Conservation (phyloP, 2,113 vertebrate species). For the Eleginops maclovinus region DNA sequence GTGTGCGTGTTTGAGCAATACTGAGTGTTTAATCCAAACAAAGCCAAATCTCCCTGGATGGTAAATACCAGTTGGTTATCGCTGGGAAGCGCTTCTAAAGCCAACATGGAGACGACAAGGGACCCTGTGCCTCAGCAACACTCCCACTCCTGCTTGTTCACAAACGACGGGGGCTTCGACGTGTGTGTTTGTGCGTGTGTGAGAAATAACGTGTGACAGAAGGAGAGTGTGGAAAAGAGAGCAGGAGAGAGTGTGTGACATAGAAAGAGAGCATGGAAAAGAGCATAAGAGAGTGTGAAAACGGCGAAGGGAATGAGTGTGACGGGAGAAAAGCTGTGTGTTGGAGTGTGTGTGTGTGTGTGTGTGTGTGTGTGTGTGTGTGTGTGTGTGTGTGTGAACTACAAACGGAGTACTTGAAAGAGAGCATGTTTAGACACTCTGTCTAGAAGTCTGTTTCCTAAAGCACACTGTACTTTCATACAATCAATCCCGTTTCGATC, state of each 20-base stretch:
- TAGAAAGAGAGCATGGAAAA: constrained; percentile 72
- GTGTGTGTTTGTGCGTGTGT: constrained; percentile 23
- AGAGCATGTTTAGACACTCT: constrained; percentile 40
- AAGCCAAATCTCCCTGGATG: constrained; percentile 64
- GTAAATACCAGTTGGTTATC: constrained; percentile 72
- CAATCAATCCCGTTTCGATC: neutral
- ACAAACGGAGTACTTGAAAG: constrained; percentile 26
- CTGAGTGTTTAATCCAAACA: constrained; percentile 72
- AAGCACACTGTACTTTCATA: constrained; percentile 11
- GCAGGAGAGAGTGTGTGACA: constrained; percentile 56
- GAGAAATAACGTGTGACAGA: constrained; percentile 67
- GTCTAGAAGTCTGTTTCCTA: constrained; percentile 48
- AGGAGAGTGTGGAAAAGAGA: constrained; percentile 63
- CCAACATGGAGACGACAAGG: constrained; percentile 57
- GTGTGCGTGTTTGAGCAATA: constrained; percentile 51
- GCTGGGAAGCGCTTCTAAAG: constrained; percentile 58
- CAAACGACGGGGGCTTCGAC: constrained; percentile 52
- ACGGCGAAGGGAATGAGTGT: constrained; percentile 50
- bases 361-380: constrained; percentile 46
- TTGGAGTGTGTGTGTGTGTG: constrained; percentile 11
- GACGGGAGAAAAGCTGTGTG: constrained; percentile 24
- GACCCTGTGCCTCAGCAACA: constrained; percentile 51
- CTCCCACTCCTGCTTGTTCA: constrained; percentile 64
- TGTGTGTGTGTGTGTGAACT: constrained; percentile 32
- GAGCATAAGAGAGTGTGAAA: constrained; percentile 73